Conservation (phyloP, 2,113 vertebrate species). For the Theristicus caerulescens region DNA sequence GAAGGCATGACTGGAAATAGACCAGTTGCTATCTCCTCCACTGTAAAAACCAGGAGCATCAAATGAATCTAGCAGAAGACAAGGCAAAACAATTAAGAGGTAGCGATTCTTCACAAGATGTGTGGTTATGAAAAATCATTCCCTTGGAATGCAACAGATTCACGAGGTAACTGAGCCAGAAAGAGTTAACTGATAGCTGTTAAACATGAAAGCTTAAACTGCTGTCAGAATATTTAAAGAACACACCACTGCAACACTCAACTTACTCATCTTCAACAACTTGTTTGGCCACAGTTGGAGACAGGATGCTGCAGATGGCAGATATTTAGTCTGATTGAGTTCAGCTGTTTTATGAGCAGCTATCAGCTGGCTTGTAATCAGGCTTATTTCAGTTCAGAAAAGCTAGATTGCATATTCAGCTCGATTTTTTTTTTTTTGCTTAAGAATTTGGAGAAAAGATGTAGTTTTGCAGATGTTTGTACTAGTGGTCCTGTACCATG, state of each 20-base stretch:
- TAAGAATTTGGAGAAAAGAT: not conserved
- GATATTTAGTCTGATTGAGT: not conserved
- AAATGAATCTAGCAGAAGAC: not conserved
- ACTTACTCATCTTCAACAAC: not conserved
- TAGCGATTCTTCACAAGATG: not conserved
- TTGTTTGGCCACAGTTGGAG: not conserved
- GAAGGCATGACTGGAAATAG: not conserved
- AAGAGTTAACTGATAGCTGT: not conserved
- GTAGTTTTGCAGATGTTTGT: not conserved
- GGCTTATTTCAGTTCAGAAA: not conserved
- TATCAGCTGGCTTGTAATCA: not conserved
- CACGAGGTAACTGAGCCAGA: not conserved
- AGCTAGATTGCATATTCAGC: not conserved
- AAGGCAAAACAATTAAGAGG: not conserved
- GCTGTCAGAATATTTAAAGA: not conserved
- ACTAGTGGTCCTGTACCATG: not conserved
- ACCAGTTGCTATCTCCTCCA: not conserved
- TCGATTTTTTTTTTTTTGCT: not conserved
- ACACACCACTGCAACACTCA: not conserved
- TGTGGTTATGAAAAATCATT: not conserved
- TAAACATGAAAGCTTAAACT: not conserved
- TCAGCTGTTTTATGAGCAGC: not conserved
- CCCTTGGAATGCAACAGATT: not conserved
- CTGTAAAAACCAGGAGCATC: not conserved
- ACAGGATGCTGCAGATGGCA: not conserved